Evolutionary conservation across 2,797 vertebrate species (phyloP), one percentile per base, ranked within the genome.

Genomic region (Bradypodion ventrale): DNA sequence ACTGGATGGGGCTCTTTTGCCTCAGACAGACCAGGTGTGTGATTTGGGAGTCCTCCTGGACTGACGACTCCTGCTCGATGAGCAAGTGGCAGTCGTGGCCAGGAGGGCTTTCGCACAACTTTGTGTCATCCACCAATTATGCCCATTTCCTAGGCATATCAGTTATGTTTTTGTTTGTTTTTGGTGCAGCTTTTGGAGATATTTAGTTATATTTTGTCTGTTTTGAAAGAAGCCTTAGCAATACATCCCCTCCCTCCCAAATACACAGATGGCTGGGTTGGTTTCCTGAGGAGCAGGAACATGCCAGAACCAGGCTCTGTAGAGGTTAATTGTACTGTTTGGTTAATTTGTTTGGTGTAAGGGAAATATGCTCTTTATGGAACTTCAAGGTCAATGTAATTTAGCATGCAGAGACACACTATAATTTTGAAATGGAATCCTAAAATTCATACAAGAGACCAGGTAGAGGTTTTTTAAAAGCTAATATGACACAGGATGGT

Each of bases 201-300:
- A 73, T 32, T 15, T 42, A 62, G 7, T 5, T 75, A 74, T 35
- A 7, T 35, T 37, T 42, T 49, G 1, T 12, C 40, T 89, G 66
- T 78, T 25, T 70, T 72, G 70, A 59, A 49, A n/a, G 0, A 75
- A 6, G 7, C 12, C 25, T 29, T 40, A 75, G 76, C 40, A 69
- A 76, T 72, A 70, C 70, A 63, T 68, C 29, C 8, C 52, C 37
- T 49, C 37, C 13, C 13, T 35, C 19, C 49, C 49, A 32, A 75
- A 85, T 72, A 85, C 78, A 85, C 73, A 85, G 84, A 77, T 85
- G 84, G 92, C 79, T 93, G 91, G 91, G 89, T 94, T 88, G 89
- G 89, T 94, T 94, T 94, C 92, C 89, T 89, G 92, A 93, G 93
- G 90, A 93, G 88, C 93, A 88, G 84, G 92, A 93, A 92, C 88